Evolutionary conservation across 2,113 vertebrate species (phyloP), one percentile per base, ranked within the genome.

Genomic region (Halcyon senegalensis): DNA sequence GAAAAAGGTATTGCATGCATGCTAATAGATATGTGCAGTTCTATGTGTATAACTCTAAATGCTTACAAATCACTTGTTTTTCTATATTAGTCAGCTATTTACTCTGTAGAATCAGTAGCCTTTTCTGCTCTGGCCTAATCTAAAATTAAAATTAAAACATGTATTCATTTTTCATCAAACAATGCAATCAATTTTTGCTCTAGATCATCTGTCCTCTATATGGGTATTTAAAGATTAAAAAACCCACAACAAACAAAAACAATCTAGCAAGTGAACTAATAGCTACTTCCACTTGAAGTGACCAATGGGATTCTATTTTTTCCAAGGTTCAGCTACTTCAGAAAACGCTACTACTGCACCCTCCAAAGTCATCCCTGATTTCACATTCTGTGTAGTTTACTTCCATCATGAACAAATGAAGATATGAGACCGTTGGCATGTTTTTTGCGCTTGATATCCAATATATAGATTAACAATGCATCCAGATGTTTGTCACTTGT

Each of bases 11-110:
- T 59, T 63, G 12, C 7, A 55, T 28, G 5, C 27, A 8, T 74
- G 7, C 4, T 39, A 8, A 56, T 85, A 48, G 5, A 5, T 74
- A 11, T 31, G 6, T 87, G 27, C 4, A 73, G 27, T 50, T 63
- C 21, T 63, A 12, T 62, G 13, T 60, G 20, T 35, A n/a, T 37
- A 83, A 76, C 39, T 41, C 2, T 7, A 58, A 77, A 51, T 46
- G 5, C 11, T 37, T 84, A 27, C 3, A 0, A 9, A 7, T 50
- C 0, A 9, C 10, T 50, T 50, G 55, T 48, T 81, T 75, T 59
- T 31, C 16, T 50, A 8, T 21, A 16, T 75, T 63, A 66, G 2
- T 16, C 31, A 68, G 4, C 66, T 91, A 46, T 19, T 53, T 68
- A 31, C 10, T 37, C n/a, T 41, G 10, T 56, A 37, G 10, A 50